Evolutionary conservation across 2,113 vertebrate species (phyloP).

Genomic region (Haliaeetus leucogaster): DNA sequence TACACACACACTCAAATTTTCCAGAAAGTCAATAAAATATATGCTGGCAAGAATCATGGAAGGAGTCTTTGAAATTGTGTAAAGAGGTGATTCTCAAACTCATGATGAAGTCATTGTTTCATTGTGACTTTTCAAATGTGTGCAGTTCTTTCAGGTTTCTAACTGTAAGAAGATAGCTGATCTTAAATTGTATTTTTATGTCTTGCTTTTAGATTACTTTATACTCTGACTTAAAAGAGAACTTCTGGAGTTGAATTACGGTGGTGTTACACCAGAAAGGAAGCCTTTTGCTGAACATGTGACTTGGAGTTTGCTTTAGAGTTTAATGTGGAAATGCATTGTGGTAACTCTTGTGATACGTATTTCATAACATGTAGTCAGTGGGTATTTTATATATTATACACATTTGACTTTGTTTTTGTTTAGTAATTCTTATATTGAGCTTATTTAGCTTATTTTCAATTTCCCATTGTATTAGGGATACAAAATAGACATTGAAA

Average conservation of each 20-base stretch:
- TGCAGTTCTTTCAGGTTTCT: neutral
- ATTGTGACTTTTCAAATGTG: neutral
- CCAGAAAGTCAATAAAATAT: neutral
- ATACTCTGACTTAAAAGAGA: neutral
- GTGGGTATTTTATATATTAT: conserved; percentile 28
- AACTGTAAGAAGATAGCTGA: neutral
- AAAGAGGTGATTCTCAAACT: neutral
- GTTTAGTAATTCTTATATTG: conserved; percentile 24
- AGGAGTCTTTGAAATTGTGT: neutral
- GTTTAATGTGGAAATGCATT: neutral
- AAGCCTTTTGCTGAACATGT: neutral
- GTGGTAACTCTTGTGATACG: conserved; percentile 35
- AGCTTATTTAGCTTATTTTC: conserved; percentile 32
- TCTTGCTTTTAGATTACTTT: conserved; percentile 44
- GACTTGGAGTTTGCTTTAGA: conserved; percentile 2
- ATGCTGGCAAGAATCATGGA: neutral
- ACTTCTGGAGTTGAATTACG: neutral
- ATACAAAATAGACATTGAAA: neutral
- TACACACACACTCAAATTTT: neutral
- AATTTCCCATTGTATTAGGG: neutral
- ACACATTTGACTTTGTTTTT: neutral
- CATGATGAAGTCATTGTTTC: neutral
- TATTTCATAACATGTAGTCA: conserved; percentile 42
- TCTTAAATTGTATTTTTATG: neutral
- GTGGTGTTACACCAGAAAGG: neutral